These are phyloP conservation scores for Himalopsyche kuldschensis DNA, from an alignment of 2,888 invertebrate genomes.

Conservation along the genomic window DNA sequence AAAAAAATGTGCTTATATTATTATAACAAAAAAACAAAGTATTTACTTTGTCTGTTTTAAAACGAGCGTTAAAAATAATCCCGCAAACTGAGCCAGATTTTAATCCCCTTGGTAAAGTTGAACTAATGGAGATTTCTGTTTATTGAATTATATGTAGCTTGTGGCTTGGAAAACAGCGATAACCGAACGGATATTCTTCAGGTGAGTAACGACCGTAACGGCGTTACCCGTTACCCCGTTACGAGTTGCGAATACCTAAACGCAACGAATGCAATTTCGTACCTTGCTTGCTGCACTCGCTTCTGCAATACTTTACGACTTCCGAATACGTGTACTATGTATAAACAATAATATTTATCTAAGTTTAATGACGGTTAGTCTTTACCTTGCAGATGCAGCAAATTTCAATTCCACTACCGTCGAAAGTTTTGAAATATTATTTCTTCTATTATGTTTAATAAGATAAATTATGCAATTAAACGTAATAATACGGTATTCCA, in stretches of 20 bases:
- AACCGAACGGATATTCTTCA: background rate
- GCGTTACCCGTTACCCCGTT: slow-evolving; percentile 4
- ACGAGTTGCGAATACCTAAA: slow-evolving; percentile 9
- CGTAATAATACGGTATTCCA: no score
- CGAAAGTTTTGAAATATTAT: no score
- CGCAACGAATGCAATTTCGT: background rate
- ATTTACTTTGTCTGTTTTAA: background rate
- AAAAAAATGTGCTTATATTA: no score
- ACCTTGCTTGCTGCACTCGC: background rate
- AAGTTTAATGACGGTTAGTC: background rate
- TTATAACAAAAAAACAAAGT: no score
- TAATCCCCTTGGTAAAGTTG: background rate
- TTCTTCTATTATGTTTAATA: no score
- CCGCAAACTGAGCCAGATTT: background rate
- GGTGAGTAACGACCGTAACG: slow-evolving; percentile 4
- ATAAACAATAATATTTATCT: background rate
- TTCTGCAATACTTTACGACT: background rate
- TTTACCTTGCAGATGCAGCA: background rate
- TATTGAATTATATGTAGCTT: background rate
- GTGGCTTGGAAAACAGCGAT: background rate
- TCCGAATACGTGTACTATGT: background rate
- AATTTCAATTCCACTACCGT: no score
- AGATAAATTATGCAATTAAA: no score
- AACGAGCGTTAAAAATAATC: background rate
- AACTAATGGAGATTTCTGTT: background rate